Base-by-base conservation (phyloP, 2,113 vertebrate genomes). In the Chrysochloris asiatica region DNA sequence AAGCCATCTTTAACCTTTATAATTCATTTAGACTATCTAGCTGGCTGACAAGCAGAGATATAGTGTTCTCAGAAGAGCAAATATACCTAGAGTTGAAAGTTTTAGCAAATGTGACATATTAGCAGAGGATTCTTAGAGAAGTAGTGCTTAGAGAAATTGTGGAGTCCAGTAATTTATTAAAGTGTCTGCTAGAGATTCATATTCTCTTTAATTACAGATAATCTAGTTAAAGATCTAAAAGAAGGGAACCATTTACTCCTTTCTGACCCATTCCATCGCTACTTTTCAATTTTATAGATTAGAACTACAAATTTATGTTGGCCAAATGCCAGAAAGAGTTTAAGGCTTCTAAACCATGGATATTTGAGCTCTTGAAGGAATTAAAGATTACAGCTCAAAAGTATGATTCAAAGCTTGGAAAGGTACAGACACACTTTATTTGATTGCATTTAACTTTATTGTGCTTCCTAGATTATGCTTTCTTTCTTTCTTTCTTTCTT, bases 1-100 rank as follows among this genome's bases (percentile, higher is more conserved):
- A 93, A 92, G 14, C 24, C 80, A 56, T 92, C n/a, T 86, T 95
- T 96, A 95, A 90, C 56, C 30, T 95, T 94, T 94, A 92, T 86
- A 94, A 92, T 83, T 93, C 79, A 90, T 86, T 90, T 91, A 83
- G 56, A 76, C 30, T 87, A 80, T 87, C 48, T 61, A 77, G 30
- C 38, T 94, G 30, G 67, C 67, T 87, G 90, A 93, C 63, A 91
- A 80, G 72, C 10, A 79, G 30, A 91, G 63, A 89, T 45, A 72
- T 0, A 77, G 16, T 56, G 6, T 86, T 86, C 59, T 78, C 59
- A 93, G 83, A 89, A 93, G 47, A 83, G 47, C 24, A 78, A 84
- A 88, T 45, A 7, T 28, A 76, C 30, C 78, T 72, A 77, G 4
- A 91, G 47, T 80, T 88, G 50, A 75, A 95, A 85, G 65, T 88